Percentiles rank a stretch among this genome's conserved stretches.
These are phyloP conservation scores for Aphidoletes aphidimyza DNA, from an alignment of 2,888 invertebrate genomes.

Conservation along the genomic window DNA sequence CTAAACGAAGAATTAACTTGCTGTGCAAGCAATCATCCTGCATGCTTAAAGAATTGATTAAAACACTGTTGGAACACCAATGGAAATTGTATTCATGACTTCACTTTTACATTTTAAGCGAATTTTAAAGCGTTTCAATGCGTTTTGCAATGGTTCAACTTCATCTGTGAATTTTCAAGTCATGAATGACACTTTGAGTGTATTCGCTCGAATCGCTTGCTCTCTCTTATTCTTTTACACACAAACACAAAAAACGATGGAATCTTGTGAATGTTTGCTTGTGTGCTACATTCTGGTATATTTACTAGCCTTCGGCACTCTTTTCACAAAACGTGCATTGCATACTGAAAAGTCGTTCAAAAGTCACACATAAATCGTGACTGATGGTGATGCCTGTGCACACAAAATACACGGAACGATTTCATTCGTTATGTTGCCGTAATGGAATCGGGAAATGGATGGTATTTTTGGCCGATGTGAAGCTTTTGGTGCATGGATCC, in stretches of 20 bases:
- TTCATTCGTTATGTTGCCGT: too few species aligned
- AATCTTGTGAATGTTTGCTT: not conserved
- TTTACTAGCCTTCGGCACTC: not conserved
- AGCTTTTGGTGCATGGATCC: too few species aligned
- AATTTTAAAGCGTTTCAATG: not conserved
- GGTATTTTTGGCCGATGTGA: too few species aligned
- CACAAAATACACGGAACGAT: too few species aligned
- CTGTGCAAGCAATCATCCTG: not conserved
- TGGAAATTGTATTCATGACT: not conserved
- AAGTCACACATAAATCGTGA: not conserved
- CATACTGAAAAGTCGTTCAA: not conserved
- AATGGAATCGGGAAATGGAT: too few species aligned
- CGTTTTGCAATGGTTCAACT: constrained; percentile 3
- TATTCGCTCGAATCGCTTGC: not conserved
- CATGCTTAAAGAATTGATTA: not conserved
- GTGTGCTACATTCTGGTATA: not conserved
- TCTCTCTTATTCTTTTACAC: too few species aligned
- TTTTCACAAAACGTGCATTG: not conserved
- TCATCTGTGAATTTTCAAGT: constrained; percentile 9
- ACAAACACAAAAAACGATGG: too few species aligned
- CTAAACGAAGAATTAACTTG: constrained; percentile 7
- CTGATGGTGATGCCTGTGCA: not conserved
- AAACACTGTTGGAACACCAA: too few species aligned
- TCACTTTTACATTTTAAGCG: not conserved
- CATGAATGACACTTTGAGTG: not conserved